These are phyloP conservation scores for Pseudomugil tenellus DNA, from an alignment of 2,797 vertebrate genomes.

Conservation along the genomic window DNA sequence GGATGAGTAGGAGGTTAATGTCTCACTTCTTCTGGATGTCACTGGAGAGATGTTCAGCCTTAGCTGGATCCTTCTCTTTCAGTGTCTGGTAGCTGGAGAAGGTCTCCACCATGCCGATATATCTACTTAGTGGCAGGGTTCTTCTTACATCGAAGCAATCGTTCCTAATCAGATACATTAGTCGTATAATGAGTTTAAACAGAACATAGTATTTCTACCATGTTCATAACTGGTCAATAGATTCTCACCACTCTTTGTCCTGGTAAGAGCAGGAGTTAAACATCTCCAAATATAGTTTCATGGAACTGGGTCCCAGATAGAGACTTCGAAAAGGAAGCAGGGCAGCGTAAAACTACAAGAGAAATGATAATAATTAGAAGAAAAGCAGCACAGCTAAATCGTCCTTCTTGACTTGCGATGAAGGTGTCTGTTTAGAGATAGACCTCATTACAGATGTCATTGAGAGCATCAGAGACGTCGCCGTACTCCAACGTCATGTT, in stretches of 20 bases:
- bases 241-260: constrained; percentile 83
- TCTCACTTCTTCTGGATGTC: constrained; percentile 63
- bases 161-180: constrained; percentile 56
- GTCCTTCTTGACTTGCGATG: too few relatives aligned
- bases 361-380: background rate
- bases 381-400: background rate
- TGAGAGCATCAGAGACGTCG: constrained; percentile 67
- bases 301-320: constrained; percentile 30
- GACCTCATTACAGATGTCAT: constrained; percentile 79
- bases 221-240: background rate
- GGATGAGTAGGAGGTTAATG: constrained; percentile 11
- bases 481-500: constrained; percentile 73
- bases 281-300: constrained; percentile 64
- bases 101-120: constrained; percentile 77
- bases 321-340: constrained; percentile 52
- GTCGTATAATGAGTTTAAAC: background rate
- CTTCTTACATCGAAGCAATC: constrained; percentile 50
- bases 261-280: constrained; percentile 75
- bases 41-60: constrained; percentile 70
- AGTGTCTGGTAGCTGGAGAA: constrained; percentile 70
- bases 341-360: constrained; percentile 56
- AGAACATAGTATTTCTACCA: background rate
- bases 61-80: constrained; percentile 49
- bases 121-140: constrained; percentile 59
- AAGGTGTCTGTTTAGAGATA: background rate